Evolutionary conservation across 2,888 invertebrate genomes (phyloP), one percentile per base, ranked within the genome.

Genomic region (Agonopterix alstromeriana): DNA sequence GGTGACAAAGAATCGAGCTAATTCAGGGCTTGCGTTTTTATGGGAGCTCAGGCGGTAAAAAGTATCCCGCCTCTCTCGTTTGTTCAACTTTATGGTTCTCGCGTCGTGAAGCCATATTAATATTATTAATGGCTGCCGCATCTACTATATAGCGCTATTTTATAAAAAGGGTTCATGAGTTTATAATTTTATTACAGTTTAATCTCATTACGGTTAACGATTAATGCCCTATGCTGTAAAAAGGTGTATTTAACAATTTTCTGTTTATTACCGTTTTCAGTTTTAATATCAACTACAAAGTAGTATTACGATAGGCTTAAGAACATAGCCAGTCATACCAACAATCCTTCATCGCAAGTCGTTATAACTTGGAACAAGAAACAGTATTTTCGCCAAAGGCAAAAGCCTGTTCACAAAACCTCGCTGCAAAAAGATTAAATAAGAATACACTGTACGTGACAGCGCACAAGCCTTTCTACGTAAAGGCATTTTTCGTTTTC

Each of bases 1-100:
- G 88, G 88, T 87, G 87, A 87, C 86, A 85, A 85, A 81, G 86
- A 85, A 85, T 86, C 84, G 83, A 79, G 86, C 87, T 88, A 88
- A 87, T 88, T 87, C 84, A 85, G 86, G 82, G 84, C 83, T 84
- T 81, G 82, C 70, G 81, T 84, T 87, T 86, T 86, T 86, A 87
- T 85, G 82, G 73, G 76, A 82, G 76, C 73, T 77, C 79, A 77
- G 73, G 84, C 82, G 86, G 86, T 86, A 86, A 87, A 86, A 87
- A 85, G 81, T 84, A 85, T 81, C 84, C 87, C 88, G 88, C 88
- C 88, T 87, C 85, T 85, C 84, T 86, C 82, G 80, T 88, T 42
- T 42, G 84, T 84, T 82, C 77, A 79, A 83, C 75, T 86, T 86
- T 87, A 86, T 83, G 79, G 77, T 78, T 70, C 76, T 73, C 63